Base-by-base conservation (phyloP, 2,113 vertebrate species). In the Macroglossus sobrinus region DNA sequence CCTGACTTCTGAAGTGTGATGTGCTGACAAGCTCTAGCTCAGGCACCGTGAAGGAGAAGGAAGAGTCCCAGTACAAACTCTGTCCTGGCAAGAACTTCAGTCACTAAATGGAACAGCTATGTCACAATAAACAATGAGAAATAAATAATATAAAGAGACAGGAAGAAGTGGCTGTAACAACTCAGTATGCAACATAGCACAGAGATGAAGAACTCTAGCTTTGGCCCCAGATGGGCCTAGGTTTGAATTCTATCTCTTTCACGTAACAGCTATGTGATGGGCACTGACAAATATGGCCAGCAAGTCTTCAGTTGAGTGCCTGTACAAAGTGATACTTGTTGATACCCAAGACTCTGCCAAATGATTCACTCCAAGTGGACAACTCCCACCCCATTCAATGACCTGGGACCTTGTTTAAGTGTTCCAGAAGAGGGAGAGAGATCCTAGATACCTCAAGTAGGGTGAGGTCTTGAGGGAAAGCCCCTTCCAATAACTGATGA, bases 31-130 rank as follows among this genome's bases (percentile, higher is more conserved):
- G 82, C 43, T 92, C 84, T 45, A 98, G 97, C 50, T 47, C 35
- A 53, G 21, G 71, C 86, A 59, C 79, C 55, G 43, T 88, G 84
- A 96, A 96, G 90, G 57, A 79, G 47, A 97, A 93, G 95, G 89
- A 94, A 93, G 38, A 92, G 91, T 95, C 95, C 28, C 72, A 96
- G 79, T 63, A 93, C 68, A 97, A 97, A 94, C 94, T 59, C 80
- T 84, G 94, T 94, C 79, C 93, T 97, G 97, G 95, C 89, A 96
- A 97, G 96, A 97, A 98, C 95, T 91, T 95, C 95, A 97, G 95
- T 64, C 92, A 93, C 35, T 82, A 97, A 92, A 95, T 50, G 88
- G 92, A 96, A 96, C 93, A 97, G 92, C 96, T 96, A 97, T 72
- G 96, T 89, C 94, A 74, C 90, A 92, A 95, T 86, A 97, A 97